phyloP scores from a whole-genome alignment of 2,113 vertebrate species.

The Corvus cornix region DNA sequence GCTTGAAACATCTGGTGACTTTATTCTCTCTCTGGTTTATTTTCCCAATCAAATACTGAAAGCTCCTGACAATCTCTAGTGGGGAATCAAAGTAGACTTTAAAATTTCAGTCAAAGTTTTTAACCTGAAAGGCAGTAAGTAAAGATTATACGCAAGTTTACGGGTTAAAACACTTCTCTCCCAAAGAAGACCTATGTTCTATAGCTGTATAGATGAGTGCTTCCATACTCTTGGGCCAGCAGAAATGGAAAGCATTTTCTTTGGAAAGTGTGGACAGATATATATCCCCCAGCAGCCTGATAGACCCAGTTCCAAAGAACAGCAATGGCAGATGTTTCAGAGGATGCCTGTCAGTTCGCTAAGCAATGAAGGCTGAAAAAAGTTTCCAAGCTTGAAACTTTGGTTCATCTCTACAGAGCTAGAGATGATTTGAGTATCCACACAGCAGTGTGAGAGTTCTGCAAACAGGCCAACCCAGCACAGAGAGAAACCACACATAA shows the following conservation, averaged over 20 bases:
- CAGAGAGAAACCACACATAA: neutral
- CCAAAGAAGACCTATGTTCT: neutral
- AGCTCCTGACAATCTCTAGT: neutral
- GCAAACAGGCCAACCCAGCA: neutral
- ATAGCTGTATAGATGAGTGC: neutral
- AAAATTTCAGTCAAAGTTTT: neutral
- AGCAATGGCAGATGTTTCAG: neutral
- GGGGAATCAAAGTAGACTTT: neutral
- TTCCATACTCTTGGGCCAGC: neutral
- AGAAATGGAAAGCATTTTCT: neutral
- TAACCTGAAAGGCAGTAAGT: neutral
- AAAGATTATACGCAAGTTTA: neutral
- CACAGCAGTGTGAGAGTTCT: accelerated
- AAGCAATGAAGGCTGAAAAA: neutral
- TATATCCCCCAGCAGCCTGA: neutral
- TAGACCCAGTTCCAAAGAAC: neutral
- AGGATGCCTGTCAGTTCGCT: neutral
- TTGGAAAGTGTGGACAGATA: neutral
- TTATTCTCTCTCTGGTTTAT: neutral
- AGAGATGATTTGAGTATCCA: neutral
- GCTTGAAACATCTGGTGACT: neutral
- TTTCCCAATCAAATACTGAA: neutral
- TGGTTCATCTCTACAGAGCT: neutral
- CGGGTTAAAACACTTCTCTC: neutral
- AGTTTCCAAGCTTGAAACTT: neutral